Evolutionary conservation across 2,113 vertebrate species (phyloP).

Genomic region (Galeopterus variegatus): DNA sequence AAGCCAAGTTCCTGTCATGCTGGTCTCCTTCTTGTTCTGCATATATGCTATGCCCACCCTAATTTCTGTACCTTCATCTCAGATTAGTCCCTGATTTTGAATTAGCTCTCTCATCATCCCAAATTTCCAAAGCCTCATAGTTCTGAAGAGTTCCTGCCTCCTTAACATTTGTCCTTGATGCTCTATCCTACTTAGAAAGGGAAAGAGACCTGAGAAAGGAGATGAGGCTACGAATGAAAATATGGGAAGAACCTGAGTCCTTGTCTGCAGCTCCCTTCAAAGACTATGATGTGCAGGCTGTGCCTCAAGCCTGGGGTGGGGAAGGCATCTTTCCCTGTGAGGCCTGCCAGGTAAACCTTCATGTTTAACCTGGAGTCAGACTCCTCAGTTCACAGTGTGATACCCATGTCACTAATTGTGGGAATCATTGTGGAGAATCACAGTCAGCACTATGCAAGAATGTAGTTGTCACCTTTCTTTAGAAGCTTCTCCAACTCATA

Average conservation of each 20-base stretch:
- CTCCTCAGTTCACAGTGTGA: not conserved
- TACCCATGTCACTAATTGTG: not conserved
- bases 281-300: rapidly evolving
- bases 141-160: not conserved
- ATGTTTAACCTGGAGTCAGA: not conserved
- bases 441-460: not conserved
- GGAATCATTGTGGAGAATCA: not conserved
- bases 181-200: not conserved
- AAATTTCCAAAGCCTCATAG: not conserved
- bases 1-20: too few relatives aligned
- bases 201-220: not conserved
- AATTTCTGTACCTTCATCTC: not conserved
- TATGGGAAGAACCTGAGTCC: not conserved
- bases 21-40: not conserved
- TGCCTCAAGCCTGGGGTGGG: too few relatives aligned
- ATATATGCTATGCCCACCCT: not conserved
- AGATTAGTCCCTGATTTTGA: not conserved
- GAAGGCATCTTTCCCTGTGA: not conserved
- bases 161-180: not conserved
- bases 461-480: not conserved
- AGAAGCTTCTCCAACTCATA: not conserved
- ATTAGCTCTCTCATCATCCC: not conserved
- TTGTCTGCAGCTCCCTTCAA: rapidly evolving
- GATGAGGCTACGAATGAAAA: not conserved
- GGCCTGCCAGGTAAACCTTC: not conserved